phyloP scores from a whole-genome alignment of 2,888 invertebrate genomes.

The Drosophila putrida region DNA sequence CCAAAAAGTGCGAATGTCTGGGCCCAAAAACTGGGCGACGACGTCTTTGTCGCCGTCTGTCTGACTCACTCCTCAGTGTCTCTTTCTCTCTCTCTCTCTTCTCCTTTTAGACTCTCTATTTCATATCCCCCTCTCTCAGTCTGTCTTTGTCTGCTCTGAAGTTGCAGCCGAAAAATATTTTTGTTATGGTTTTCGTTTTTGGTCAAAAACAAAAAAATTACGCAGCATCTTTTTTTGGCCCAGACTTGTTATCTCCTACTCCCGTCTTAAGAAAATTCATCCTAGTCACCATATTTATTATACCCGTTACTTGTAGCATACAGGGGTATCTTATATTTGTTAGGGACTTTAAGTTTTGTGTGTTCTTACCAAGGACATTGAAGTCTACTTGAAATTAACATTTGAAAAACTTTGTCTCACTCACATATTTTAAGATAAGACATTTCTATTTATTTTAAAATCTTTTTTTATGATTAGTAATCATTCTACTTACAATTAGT shows the following conservation, averaged over 20 bases:
- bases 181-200: slow-evolving; percentile 61
- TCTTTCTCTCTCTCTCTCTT: neutral
- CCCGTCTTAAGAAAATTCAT: neutral
- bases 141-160: slow-evolving; percentile 20
- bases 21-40: slow-evolving; percentile 42
- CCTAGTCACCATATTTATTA: slow-evolving; percentile 1
- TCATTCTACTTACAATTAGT: too few relatives aligned
- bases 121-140: neutral
- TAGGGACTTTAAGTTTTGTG: too few relatives aligned
- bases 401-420: too few relatives aligned
- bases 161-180: slow-evolving; percentile 66
- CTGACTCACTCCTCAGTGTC: slow-evolving; percentile 54
- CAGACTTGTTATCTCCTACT: slow-evolving; percentile 1
- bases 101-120: neutral
- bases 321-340: too few relatives aligned
- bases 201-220: slow-evolving; percentile 43
- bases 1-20: slow-evolving; percentile 71
- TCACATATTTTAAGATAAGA: too few relatives aligned
- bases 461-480: too few relatives aligned
- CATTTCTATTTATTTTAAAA: too few relatives aligned
- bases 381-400: too few relatives aligned
- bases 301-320: too few relatives aligned
- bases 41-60: slow-evolving; percentile 70
- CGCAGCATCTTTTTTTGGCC: slow-evolving; percentile 57
- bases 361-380: too few relatives aligned